phyloP scores from a whole-genome alignment of 2,888 invertebrate species.

The Heliconius cydno region DNA sequence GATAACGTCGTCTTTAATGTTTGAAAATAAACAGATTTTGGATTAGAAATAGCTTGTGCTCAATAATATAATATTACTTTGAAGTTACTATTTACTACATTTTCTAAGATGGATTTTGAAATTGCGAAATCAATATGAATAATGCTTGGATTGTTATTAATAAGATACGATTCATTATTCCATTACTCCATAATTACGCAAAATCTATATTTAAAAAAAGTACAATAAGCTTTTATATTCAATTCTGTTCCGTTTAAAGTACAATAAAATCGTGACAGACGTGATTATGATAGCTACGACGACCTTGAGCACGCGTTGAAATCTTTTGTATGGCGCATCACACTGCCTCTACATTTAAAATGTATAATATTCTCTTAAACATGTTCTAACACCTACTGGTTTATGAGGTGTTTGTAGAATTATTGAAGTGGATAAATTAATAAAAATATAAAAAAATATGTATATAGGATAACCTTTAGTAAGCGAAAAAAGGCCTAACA shows the following conservation, averaged over 20 bases:
- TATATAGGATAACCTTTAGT: too few relatives aligned
- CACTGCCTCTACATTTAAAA: slow-evolving; percentile 1
- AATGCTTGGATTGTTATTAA: background rate
- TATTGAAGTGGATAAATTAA: background rate
- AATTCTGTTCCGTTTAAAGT: background rate
- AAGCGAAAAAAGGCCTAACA: too few relatives aligned
- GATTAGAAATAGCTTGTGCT: background rate
- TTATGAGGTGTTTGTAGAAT: background rate
- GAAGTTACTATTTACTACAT: background rate
- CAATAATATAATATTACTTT: background rate
- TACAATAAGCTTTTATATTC: background rate
- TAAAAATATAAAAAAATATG: too few relatives aligned
- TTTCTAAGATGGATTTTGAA: background rate
- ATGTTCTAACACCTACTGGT: too few relatives aligned
- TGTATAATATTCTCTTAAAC: background rate
- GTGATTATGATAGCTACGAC: slow-evolving; percentile 12
- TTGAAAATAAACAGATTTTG: background rate
- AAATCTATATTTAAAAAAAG: background rate
- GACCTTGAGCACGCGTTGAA: slow-evolving; percentile 46
- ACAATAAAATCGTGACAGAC: slow-evolving; percentile 36
- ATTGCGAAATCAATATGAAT: background rate
- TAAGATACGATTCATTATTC: background rate
- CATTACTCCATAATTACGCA: background rate
- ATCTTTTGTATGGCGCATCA: slow-evolving; percentile 51
- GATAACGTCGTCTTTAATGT: background rate